These are phyloP conservation scores for Gorsachius magnificus DNA, from an alignment of 2,797 vertebrate species.

Conservation along the genomic window DNA sequence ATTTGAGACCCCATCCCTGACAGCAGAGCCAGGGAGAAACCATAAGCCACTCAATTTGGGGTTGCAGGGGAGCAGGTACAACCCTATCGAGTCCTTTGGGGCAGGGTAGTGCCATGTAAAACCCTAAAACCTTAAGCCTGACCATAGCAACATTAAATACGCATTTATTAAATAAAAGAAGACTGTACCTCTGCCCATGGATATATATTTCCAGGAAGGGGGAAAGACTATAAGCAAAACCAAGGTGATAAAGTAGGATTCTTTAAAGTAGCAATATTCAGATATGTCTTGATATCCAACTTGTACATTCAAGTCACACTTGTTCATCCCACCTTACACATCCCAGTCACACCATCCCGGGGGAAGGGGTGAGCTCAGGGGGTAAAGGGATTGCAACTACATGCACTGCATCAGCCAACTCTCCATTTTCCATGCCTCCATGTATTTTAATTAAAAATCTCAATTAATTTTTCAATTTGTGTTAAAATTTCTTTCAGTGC, in stretches of 20 bases:
- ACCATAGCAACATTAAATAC: not conserved
- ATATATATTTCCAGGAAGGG: accelerated
- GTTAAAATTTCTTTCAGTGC: not conserved
- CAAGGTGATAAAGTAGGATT: not conserved
- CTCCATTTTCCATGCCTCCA: not conserved
- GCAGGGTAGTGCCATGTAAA: not conserved
- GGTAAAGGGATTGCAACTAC: not conserved
- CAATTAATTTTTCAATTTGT: conserved; percentile 34
- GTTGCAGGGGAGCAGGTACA: not conserved
- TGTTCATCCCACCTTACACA: not conserved
- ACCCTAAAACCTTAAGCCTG: not conserved
- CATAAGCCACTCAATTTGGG: not conserved
- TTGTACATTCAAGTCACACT: not conserved
- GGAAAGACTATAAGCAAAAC: not conserved
- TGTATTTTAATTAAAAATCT: conserved; percentile 29
- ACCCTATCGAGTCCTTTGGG: not conserved
- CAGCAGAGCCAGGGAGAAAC: not conserved
- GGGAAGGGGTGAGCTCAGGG: not conserved
- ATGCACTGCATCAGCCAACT: not conserved
- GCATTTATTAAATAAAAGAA: not conserved
- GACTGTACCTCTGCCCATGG: not conserved
- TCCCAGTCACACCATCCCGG: not conserved
- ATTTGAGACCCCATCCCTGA: not conserved
- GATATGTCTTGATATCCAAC: not conserved
- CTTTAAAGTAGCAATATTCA: not conserved